Evolutionary conservation across 1,140 invertebrate genomes (phyloP).

Genomic region (Antheraea pernyi): DNA sequence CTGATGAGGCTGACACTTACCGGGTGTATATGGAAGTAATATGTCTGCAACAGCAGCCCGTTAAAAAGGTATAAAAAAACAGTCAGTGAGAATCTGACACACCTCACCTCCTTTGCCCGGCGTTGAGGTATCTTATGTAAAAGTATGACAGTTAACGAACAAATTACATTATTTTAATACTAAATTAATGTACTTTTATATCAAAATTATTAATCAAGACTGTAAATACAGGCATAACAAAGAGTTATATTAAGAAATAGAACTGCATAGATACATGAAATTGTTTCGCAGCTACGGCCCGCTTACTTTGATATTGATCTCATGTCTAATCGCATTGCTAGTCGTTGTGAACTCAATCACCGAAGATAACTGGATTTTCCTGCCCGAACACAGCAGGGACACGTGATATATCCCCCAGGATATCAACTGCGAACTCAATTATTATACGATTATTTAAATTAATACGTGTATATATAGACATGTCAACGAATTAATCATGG

Average conservation of each 20-base stretch:
- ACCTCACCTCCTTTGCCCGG: no score
- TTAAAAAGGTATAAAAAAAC: no score
- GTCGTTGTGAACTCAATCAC: slow-evolving; percentile 52
- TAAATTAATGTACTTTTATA: no score
- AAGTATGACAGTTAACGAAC: no score
- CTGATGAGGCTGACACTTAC: no score
- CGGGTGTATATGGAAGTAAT: no score
- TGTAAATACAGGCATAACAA: background rate
- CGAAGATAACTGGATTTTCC: slow-evolving; percentile 46
- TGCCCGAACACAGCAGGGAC: slow-evolving; percentile 32
- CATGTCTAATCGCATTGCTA: slow-evolving; percentile 45
- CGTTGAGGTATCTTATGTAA: no score
- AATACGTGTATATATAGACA: slow-evolving; percentile 20
- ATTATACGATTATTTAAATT: slow-evolving; percentile 43
- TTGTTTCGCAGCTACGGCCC: slow-evolving; percentile 30
- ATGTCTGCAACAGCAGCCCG: no score
- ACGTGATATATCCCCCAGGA: slow-evolving; percentile 40
- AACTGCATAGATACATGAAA: background rate
- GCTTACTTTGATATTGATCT: slow-evolving; percentile 50
- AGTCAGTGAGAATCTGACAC: no score
- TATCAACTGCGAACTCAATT: slow-evolving; percentile 45
- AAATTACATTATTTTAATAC: no score
- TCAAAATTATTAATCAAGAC: background rate
- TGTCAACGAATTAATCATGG: slow-evolving; percentile 8
- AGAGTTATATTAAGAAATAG: background rate